These are phyloP conservation scores for Colius striatus DNA, from an alignment of 2,113 vertebrate genomes.

Conservation along the genomic window DNA sequence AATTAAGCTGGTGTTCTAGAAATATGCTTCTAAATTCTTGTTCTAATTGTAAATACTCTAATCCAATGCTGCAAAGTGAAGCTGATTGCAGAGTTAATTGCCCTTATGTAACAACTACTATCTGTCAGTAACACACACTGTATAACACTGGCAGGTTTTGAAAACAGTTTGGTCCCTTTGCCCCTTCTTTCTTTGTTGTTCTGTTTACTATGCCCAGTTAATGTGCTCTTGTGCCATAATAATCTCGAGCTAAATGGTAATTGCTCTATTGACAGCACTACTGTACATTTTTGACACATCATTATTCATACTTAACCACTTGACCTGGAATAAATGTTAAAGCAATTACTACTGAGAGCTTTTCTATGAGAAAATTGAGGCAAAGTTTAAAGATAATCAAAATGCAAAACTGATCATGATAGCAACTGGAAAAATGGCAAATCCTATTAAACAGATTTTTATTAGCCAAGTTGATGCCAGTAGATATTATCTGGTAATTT, in stretches of 20 bases:
- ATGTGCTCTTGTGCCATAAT: constrained; percentile 86
- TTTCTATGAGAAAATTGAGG: constrained; percentile 85
- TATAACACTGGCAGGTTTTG: constrained; percentile 66
- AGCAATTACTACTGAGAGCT: constrained; percentile 89
- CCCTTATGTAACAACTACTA: constrained; percentile 79
- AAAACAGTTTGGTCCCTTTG: constrained; percentile 74
- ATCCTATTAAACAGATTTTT: constrained; percentile 88
- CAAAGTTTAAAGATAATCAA: constrained; percentile 89
- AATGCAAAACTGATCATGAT: constrained; percentile 85
- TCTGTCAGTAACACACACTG: constrained; percentile 58
- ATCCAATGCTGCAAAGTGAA: constrained; percentile 1
- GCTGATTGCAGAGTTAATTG: constrained; percentile 70
- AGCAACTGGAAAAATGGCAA: constrained; percentile 87
- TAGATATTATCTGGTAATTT: constrained; percentile 87
- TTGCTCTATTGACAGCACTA: constrained; percentile 90
- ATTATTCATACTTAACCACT: constrained; percentile 94
- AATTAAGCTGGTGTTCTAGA: constrained; percentile 14
- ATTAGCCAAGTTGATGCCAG: constrained; percentile 86
- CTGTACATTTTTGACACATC: constrained; percentile 90
- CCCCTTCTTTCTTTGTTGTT: constrained; percentile 80
- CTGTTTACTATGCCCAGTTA: constrained; percentile 83
- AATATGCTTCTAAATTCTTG: constrained; percentile 39
- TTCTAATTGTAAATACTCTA: constrained; percentile 66
- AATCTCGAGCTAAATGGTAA: constrained; percentile 88
- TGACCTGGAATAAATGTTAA: constrained; percentile 94